Conservation (phyloP, 2,113 vertebrate genomes). For the Callocephalon fimbriatum region DNA sequence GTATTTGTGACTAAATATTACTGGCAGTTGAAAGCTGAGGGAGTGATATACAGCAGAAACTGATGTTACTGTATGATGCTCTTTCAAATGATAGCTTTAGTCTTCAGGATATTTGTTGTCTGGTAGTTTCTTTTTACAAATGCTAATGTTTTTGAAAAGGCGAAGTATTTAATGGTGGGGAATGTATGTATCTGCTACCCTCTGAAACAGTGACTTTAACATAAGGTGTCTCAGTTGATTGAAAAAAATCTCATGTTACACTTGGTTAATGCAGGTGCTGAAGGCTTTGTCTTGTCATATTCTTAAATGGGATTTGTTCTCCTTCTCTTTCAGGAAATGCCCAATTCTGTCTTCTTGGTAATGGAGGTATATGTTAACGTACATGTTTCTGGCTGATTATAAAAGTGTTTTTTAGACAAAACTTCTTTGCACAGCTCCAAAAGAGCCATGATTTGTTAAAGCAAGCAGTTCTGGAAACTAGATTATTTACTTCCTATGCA, state of each 20-base stretch:
- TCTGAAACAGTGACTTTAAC: background rate
- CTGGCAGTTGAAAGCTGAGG: background rate
- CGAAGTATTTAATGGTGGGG: background rate
- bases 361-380: constrained; percentile 89
- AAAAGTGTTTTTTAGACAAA: background rate
- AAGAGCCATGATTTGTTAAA: background rate
- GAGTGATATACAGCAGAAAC: background rate
- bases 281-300: background rate
- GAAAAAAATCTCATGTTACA: background rate
- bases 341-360: constrained; percentile 93
- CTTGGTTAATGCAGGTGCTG: background rate
- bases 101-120: background rate
- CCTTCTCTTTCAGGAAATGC: constrained; percentile 89
- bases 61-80: background rate
- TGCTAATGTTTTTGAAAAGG: background rate
- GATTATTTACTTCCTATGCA: background rate
- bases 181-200: background rate
- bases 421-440: background rate
- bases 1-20: background rate
- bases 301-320: constrained; percentile 39
- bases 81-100: background rate
- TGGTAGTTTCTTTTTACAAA: background rate
- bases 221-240: background rate
- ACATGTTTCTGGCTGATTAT: constrained; percentile 13
- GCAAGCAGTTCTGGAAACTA: background rate